phyloP scores from a whole-genome alignment of 2,797 vertebrate species.

The Glyptemys insculpta region DNA sequence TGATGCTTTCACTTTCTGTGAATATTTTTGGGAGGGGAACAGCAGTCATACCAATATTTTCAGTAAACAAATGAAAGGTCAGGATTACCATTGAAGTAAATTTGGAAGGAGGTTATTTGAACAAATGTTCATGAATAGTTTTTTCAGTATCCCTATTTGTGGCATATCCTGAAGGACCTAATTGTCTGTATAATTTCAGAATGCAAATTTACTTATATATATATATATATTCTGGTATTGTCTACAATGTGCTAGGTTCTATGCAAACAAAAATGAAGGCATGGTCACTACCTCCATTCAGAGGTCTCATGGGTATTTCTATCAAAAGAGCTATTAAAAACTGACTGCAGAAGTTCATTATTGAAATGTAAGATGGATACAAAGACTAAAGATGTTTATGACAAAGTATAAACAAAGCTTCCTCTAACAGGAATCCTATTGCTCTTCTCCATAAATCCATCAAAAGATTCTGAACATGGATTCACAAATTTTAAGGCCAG shows the following conservation, averaged over 20 bases:
- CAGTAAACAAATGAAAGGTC: not conserved
- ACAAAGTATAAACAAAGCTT: not conserved
- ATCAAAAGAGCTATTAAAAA: not conserved
- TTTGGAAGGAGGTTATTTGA: not conserved
- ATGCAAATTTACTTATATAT: not conserved
- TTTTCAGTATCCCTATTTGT: not conserved
- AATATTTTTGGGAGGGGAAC: not conserved
- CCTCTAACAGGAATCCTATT: not conserved
- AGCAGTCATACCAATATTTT: not conserved
- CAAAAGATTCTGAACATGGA: not conserved
- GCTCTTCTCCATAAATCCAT: not conserved
- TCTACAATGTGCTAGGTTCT: not conserved
- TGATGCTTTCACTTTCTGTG: not conserved
- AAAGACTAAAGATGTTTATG: not conserved
- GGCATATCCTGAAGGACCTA: not conserved
- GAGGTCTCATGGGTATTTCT: constrained; percentile 8
- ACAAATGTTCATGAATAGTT: not conserved
- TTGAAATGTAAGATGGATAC: constrained; percentile 11
- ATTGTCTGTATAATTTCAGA: not conserved
- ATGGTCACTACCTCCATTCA: not conserved
- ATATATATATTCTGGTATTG: not conserved
- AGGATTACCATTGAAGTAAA: not conserved
- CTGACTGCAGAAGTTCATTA: not conserved
- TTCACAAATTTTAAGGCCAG: not conserved
- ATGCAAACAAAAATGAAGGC: not conserved